Evolutionary conservation across 2,113 vertebrate genomes (phyloP).

Genomic region (Percopsis transmontana): DNA sequence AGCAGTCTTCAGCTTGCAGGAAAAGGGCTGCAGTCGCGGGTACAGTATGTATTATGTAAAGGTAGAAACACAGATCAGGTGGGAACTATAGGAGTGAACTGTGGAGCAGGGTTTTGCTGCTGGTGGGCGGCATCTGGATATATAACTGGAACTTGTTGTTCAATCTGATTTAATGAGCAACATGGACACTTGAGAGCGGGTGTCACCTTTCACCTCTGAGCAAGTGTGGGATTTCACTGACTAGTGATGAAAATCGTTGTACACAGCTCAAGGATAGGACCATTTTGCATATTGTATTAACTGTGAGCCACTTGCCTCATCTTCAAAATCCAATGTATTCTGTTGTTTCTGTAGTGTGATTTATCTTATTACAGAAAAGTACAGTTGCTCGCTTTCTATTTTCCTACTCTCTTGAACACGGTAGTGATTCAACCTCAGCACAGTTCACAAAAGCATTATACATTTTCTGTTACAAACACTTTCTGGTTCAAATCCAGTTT

Average conservation of each 20-base stretch:
- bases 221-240: slow-evolving; percentile 23
- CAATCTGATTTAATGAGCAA: slow-evolving; percentile 61
- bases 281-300: not conserved
- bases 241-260: slow-evolving; percentile 24
- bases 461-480: too few species aligned
- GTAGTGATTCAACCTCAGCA: too few species aligned
- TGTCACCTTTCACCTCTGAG: slow-evolving; percentile 30
- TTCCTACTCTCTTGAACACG: too few species aligned
- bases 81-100: slow-evolving; percentile 37
- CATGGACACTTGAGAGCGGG: slow-evolving; percentile 42
- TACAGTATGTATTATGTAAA: slow-evolving; percentile 66
- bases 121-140: slow-evolving; percentile 71
- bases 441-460: too few species aligned
- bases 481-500: too few species aligned
- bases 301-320: too few species aligned
- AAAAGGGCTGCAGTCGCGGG: slow-evolving; percentile 25
- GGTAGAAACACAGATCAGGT: slow-evolving; percentile 39
- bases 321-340: too few species aligned
- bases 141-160: slow-evolving; percentile 54
- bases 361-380: too few species aligned
- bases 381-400: too few species aligned
- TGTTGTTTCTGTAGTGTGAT: too few species aligned
- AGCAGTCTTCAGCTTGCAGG: slow-evolving; percentile 35
- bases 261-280: not conserved
- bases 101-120: slow-evolving; percentile 18